Percentiles rank a stretch among this genome's conserved stretches.
Evolutionary conservation across 2,797 vertebrate species (phyloP).

Genomic region (Halcyon chelicuti): DNA sequence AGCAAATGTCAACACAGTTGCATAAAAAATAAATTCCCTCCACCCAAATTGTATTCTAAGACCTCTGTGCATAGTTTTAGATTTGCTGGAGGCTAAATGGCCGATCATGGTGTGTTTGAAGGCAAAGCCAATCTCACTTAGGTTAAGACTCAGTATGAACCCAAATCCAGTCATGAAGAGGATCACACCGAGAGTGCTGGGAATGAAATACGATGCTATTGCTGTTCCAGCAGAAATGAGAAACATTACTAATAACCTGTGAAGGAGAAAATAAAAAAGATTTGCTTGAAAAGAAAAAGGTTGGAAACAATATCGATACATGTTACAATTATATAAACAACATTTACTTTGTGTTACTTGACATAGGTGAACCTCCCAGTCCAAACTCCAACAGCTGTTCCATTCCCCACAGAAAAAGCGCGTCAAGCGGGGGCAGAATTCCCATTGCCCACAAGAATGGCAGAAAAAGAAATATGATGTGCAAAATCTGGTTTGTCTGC

Average conservation of each 20-base stretch:
- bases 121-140: slow-evolving; percentile 83
- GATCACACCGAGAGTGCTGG: slow-evolving; percentile 88
- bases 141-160: slow-evolving; percentile 94
- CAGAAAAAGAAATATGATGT: slow-evolving; percentile 91
- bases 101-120: slow-evolving; percentile 71
- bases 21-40: slow-evolving; percentile 85
- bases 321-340: slow-evolving; percentile 22
- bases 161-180: slow-evolving; percentile 92
- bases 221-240: slow-evolving; percentile 85
- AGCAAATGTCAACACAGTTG: slow-evolving; percentile 81
- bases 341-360: slow-evolving; percentile 90
- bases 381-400: slow-evolving; percentile 94
- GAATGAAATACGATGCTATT: slow-evolving; percentile 92
- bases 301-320: background rate
- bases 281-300: slow-evolving; percentile 67
- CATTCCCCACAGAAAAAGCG: slow-evolving; percentile 94
- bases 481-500: slow-evolving; percentile 91
- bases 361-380: slow-evolving; percentile 95
- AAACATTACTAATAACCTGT: slow-evolving; percentile 94
- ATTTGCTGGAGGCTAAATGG: slow-evolving; percentile 57
- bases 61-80: slow-evolving; percentile 31
- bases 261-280: slow-evolving; percentile 62
- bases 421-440: slow-evolving; percentile 91
- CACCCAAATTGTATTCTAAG: slow-evolving; percentile 82
- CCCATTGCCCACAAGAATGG: slow-evolving; percentile 96